phyloP scores from a whole-genome alignment of 2,113 vertebrate species.

The Vombatus ursinus region DNA sequence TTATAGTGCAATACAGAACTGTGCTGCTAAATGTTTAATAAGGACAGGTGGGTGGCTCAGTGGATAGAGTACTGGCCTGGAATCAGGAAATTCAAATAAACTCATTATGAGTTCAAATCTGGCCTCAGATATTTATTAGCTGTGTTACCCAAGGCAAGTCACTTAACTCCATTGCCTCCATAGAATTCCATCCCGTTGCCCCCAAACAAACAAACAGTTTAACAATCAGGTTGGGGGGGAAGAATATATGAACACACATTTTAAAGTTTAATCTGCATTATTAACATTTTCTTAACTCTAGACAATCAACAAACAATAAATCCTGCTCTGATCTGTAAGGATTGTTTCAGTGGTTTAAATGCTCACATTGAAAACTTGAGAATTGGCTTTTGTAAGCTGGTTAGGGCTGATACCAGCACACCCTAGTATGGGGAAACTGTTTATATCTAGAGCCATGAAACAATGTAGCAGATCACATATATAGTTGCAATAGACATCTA shows the following conservation, averaged over 20 bases:
- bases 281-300: neutral
- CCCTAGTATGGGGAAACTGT: neutral
- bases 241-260: neutral
- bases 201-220: too few species aligned
- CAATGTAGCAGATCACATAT: neutral
- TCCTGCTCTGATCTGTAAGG: neutral
- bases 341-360: neutral
- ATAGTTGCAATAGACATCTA: neutral
- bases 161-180: too few species aligned
- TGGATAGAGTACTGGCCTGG: too few species aligned
- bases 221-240: neutral
- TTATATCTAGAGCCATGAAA: neutral
- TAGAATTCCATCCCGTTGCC: too few species aligned
- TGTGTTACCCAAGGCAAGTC: too few species aligned
- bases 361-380: neutral
- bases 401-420: neutral
- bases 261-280: neutral
- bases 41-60: too few species aligned
- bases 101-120: too few species aligned
- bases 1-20: neutral
- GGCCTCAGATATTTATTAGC: too few species aligned
- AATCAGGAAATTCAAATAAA: too few species aligned
- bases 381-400: neutral
- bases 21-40: neutral
- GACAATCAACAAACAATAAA: neutral